Base-by-base conservation (phyloP, 2,113 vertebrate genomes). In the Reinhardtius hippoglossoides region DNA sequence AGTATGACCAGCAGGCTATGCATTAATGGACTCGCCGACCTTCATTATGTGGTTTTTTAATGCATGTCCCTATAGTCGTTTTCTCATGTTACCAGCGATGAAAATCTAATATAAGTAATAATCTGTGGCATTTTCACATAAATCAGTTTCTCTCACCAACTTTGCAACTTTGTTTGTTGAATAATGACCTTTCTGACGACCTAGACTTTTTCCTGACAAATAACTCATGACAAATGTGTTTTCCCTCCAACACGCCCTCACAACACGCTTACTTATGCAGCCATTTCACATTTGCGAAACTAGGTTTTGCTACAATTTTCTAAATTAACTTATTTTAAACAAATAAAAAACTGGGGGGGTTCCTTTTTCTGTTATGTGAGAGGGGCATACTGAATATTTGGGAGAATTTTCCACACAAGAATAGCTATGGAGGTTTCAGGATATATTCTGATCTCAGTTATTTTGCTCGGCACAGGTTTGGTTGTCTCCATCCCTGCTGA, bases 41-140 rank as follows among this genome's bases (percentile, higher is more conserved):
- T 90, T 87, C 76, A 71, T 82, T 64, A 64, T 70, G 67, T 84
- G 80, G 86, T 80, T 87, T 82, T 31, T 83, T 84, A 63, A 82
- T 44, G 27, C 68, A 69, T 59, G 76, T 78, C 61, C 16, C 65
- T 14, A 21, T 55, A 58, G 57, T 64, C 2, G 18, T 64, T 61
- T 81, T 67, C 56, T 76, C 63, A 65, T 50, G 59, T 71, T 71
- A 74, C 58, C 61, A 76, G 67, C 64, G 14, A 78, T 59, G 54
- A 64, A 86, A 83, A 78, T 56, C 3, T 74, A 57, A 64, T 72
- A 44, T 31, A 64, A 82, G 50, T 60, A 54, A 74, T 63, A 46
- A 78, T 69, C 31, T 7, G 52, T 59, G 62, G 48, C 31, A 61
- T 15, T 82, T 81, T 64, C 8, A 63, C 52, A 68, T 64, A 72